These are phyloP conservation scores for Liasis olivaceus DNA, from an alignment of 2,797 vertebrate genomes.

Conservation along the genomic window DNA sequence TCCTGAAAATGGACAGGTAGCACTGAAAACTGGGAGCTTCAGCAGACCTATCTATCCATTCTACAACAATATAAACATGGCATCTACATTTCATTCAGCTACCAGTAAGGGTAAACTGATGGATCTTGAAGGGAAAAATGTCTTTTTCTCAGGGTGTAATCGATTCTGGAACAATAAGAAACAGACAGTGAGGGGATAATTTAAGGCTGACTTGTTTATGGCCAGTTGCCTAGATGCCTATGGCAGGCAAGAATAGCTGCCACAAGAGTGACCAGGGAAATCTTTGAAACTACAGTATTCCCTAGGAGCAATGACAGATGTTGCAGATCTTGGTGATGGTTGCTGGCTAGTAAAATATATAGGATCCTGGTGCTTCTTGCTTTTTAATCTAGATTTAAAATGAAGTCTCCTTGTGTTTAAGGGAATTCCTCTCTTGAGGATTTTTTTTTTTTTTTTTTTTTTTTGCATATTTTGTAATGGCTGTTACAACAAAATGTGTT, in stretches of 20 bases:
- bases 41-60: background rate
- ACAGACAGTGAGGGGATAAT: background rate
- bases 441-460: slow-evolving; percentile 9
- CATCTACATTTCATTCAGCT: background rate
- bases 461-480: slow-evolving; percentile 10
- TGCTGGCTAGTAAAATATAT: background rate
- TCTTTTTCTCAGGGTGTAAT: background rate
- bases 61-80: background rate
- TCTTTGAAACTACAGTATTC: background rate
- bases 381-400: background rate
- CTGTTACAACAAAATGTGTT: background rate
- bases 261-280: background rate
- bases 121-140: background rate
- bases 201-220: background rate
- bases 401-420: background rate
- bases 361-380: background rate
- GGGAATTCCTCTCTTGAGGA: background rate
- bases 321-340: background rate
- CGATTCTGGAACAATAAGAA: background rate
- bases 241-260: background rate
- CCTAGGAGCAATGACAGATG: background rate
- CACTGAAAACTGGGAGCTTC: background rate
- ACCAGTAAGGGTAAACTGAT: background rate
- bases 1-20: background rate
- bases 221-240: background rate